Conservation (phyloP, 2,888 invertebrate genomes). For the Phania funesta region DNA sequence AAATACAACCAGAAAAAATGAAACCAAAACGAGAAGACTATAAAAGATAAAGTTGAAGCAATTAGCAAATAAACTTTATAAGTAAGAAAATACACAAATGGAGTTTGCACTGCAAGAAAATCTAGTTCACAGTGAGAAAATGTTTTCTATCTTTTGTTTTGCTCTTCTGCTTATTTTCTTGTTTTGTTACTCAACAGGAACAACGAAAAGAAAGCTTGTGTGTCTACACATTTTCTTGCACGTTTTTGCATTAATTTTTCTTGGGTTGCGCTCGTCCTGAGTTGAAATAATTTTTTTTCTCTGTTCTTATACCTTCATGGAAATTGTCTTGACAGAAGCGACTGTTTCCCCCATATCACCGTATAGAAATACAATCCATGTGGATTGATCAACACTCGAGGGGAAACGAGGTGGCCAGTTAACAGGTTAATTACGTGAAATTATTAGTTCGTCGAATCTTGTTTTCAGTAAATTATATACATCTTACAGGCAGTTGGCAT, state of each 20-base stretch:
- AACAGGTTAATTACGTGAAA: too few species aligned
- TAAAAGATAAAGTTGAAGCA: constrained; percentile 11
- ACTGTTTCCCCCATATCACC: too few species aligned
- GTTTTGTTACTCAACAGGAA: constrained; percentile 19
- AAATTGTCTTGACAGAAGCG: too few species aligned
- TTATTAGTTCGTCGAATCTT: too few species aligned
- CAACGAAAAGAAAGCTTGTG: constrained; percentile 36
- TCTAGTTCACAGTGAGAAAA: constrained; percentile 54
- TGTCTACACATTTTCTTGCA: constrained; percentile 27
- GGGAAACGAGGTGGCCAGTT: too few species aligned
- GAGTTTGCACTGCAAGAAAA: constrained; percentile 44
- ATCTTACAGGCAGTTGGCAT: too few species aligned
- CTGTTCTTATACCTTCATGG: constrained; percentile 7
- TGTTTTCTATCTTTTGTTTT: constrained; percentile 15
- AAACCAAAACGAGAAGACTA: not conserved
- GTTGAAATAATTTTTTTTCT: constrained; percentile 44
- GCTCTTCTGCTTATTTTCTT: not conserved
- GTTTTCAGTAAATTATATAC: too few species aligned
- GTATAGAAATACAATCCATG: too few species aligned
- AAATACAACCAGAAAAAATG: not conserved
- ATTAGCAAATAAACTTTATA: not conserved
- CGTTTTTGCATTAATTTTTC: not conserved
- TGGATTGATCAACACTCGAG: too few species aligned
- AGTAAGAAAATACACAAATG: not conserved
- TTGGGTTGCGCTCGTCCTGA: constrained; percentile 37